Percentiles rank a stretch among this genome's conserved stretches.
phyloP scores from a whole-genome alignment of 1,140 invertebrate genomes.

The Phenacoccus solenopsis region DNA sequence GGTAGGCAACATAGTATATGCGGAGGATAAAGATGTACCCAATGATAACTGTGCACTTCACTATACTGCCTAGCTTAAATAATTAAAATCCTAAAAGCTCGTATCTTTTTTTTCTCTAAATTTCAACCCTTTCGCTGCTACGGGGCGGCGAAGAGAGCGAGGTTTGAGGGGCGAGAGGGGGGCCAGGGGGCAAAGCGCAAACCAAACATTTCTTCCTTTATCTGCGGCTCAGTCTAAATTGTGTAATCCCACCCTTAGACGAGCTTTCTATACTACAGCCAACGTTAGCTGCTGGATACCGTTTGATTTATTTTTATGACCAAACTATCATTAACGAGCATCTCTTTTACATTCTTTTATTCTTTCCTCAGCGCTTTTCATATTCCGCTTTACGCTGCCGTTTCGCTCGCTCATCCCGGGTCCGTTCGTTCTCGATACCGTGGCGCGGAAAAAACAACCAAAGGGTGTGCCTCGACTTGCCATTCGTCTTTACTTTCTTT shows the following conservation, averaged over 20 bases:
- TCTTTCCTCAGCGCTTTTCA: conserved; percentile 16
- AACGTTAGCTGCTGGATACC: conserved; percentile 13
- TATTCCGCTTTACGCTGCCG: not conserved
- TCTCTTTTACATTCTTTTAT: conserved; percentile 17
- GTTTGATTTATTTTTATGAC: conserved; percentile 18
- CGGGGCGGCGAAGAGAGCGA: not conserved
- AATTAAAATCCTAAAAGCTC: conserved; percentile 15
- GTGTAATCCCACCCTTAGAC: conserved; percentile 11
- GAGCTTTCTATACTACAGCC: conserved; percentile 11
- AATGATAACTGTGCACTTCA: conserved; percentile 16
- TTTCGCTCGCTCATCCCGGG: not conserved
- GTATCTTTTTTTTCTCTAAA: conserved; percentile 7
- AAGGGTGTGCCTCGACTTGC: conserved; percentile 2
- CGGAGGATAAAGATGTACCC: conserved; percentile 6
- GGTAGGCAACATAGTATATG: not conserved
- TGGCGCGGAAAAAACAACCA: not conserved
- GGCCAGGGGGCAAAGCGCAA: conserved; percentile 8
- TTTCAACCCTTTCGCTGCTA: conserved; percentile 5
- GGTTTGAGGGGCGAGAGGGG: not conserved
- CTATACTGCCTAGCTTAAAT: conserved; percentile 17
- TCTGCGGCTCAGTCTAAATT: conserved; percentile 15
- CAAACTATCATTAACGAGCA: conserved; percentile 17
- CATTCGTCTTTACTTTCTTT: conserved; percentile 1
- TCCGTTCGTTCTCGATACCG: not conserved
- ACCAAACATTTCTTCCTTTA: conserved; percentile 17